Base-by-base conservation (phyloP, 2,113 vertebrate genomes). In the Clupea harengus region DNA sequence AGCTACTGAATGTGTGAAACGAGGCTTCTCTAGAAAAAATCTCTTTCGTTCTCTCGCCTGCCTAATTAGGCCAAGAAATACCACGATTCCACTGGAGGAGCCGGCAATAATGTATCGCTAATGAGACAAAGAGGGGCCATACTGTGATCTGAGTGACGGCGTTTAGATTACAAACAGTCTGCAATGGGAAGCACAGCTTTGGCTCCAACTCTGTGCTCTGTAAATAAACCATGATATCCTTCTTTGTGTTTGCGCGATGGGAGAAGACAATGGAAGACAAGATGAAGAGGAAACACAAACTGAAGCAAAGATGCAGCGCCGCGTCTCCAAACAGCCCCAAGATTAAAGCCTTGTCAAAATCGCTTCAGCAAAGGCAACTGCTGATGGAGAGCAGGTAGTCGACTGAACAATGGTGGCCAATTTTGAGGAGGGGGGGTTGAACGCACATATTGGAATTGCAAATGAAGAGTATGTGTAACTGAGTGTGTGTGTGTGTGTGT, bases 401-500 rank as follows among this genome's bases (percentile, higher is more conserved):
- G 45, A 52, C 78, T 32, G 39, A 87, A 46, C 15, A 39, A 47
- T 17, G 39, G 3, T 45, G 52, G n/a, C 64, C 85, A 78, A 78
- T 78, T 39, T 78, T 78, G 72, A 78, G 2, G 28, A 32, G 28
- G 32, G 25, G 22, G n/a, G 90, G 39, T 39, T 88, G 90, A 89
- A 91, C 89, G 93, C 92, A 90, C 85, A 87, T 89, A 94, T 94
- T 92, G 90, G 93, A 94, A 95, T 94, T 94, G 92, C 91, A 93
- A 93, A 95, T 94, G 25, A 83, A 75, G 28, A 13, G 22, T 28
- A 6, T 28, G 6, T 78, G 72, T 39, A 15, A 39, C 39, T 78
- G 72, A 13, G 28, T 32, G 67, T 39, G 67, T 15, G 25, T 75
- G 64, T 32, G 72, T 64, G 60, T 64, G 60, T 64, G 60, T 64